phyloP scores from a whole-genome alignment of 2,888 invertebrate species.

The Macrophya annulata region DNA sequence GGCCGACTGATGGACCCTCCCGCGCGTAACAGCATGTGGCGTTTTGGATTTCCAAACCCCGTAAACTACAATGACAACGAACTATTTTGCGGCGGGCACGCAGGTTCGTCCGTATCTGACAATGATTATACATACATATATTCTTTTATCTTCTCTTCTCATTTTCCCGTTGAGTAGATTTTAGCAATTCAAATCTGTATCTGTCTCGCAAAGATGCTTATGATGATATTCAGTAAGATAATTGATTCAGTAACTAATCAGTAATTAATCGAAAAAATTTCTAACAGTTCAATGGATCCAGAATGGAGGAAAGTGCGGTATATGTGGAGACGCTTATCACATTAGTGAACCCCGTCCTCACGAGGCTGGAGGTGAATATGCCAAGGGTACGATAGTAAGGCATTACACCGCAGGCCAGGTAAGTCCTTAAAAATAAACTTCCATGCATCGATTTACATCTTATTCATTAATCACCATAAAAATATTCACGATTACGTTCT shows the following conservation, averaged over 20 bases:
- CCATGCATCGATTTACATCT: neutral
- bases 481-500: slow-evolving; percentile 45
- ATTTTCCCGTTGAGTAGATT: neutral
- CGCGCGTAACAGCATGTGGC: slow-evolving; percentile 96
- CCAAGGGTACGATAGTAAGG: slow-evolving; percentile 91
- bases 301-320: slow-evolving; percentile 92
- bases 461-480: neutral
- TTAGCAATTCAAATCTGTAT: neutral
- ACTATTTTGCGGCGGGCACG: slow-evolving; percentile 95
- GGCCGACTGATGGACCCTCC: slow-evolving; percentile 96
- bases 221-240: slow-evolving; percentile 10
- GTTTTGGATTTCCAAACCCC: slow-evolving; percentile 96
- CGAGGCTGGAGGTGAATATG: slow-evolving; percentile 93
- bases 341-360: slow-evolving; percentile 89
- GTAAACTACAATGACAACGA: slow-evolving; percentile 97
- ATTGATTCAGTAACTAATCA: too few relatives aligned
- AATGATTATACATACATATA: neutral
- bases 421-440: slow-evolving; percentile 60
- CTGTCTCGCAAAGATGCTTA: neutral
- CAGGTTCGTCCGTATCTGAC: slow-evolving; percentile 81
- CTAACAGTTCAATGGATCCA: slow-evolving; percentile 92
- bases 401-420: slow-evolving; percentile 93
- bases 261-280: slow-evolving; percentile 43
- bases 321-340: slow-evolving; percentile 94
- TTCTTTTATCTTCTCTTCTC: neutral